Conservation (phyloP, 2,888 invertebrate genomes). For the Zonitis immaculata region DNA sequence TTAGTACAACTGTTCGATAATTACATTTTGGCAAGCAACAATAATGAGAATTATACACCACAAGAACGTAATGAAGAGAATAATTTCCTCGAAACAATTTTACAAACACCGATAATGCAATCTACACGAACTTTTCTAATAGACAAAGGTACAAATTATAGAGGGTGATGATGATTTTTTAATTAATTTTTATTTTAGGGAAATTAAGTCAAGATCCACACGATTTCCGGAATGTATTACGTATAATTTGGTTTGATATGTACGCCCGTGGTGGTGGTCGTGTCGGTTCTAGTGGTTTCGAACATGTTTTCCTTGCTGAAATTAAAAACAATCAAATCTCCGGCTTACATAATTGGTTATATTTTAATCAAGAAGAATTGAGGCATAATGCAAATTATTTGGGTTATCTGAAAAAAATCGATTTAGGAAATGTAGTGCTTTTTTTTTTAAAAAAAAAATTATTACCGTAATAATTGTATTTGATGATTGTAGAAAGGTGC, state of each 20-base stretch:
- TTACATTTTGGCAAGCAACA: constrained; percentile 69
- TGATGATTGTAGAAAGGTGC: constrained; percentile 65
- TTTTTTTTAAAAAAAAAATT: too few species aligned
- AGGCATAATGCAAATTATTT: constrained; percentile 69
- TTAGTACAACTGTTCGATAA: constrained; percentile 76
- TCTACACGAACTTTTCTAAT: constrained; percentile 63
- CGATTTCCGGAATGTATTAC: constrained; percentile 68
- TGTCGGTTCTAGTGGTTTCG: constrained; percentile 86
- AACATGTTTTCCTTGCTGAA: constrained; percentile 89
- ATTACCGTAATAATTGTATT: not conserved
- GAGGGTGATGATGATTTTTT: too few species aligned
- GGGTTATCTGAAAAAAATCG: constrained; percentile 69
- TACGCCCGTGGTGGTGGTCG: constrained; percentile 76
- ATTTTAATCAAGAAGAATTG: constrained; percentile 72
- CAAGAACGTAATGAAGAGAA: constrained; percentile 75
- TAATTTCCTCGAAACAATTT: constrained; percentile 70
- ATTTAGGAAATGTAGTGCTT: constrained; percentile 69
- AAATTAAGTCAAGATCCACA: constrained; percentile 60
- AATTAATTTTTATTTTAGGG: constrained; percentile 46
- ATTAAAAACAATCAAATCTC: constrained; percentile 71
- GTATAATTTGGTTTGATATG: constrained; percentile 73
- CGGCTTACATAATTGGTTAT: constrained; percentile 90
- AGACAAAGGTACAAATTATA: constrained; percentile 49
- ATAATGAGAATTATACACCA: constrained; percentile 72
- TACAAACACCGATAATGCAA: constrained; percentile 72